Evolutionary conservation across 2,797 vertebrate species (phyloP).

Genomic region (Enteromius mattozi): DNA sequence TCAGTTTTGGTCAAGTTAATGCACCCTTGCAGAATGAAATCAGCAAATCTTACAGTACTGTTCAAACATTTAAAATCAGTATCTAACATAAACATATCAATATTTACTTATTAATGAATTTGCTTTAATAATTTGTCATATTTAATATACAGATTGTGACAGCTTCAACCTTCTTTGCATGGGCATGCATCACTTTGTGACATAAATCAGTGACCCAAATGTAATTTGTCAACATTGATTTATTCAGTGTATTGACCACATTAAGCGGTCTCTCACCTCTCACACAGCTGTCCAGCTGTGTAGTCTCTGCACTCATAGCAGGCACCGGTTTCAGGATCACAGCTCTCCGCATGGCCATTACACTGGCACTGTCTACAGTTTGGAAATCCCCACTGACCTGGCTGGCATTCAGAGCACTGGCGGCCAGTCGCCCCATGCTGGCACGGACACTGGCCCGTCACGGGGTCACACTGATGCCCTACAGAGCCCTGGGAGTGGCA

Average conservation of each 20-base stretch:
- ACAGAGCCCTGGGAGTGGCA: conserved; percentile 82
- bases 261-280: conserved; percentile 71
- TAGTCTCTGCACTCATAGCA: conserved; percentile 78
- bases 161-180: neutral
- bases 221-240: neutral
- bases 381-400: conserved; percentile 83
- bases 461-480: conserved; percentile 78
- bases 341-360: conserved; percentile 80
- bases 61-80: neutral
- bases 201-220: neutral
- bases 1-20: neutral
- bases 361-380: conserved; percentile 83
- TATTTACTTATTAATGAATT: neutral
- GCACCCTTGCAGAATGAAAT: neutral
- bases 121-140: neutral
- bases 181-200: neutral
- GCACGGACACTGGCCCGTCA: conserved; percentile 85
- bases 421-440: conserved; percentile 72
- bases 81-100: neutral
- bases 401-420: conserved; percentile 82
- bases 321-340: conserved; percentile 75
- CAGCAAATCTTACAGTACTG: neutral
- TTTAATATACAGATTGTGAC: neutral
- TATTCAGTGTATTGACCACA: neutral
- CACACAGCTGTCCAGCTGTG: conserved; percentile 78